A percentile compares a stretch with the other conserved stretches of the same genome.
Evolutionary conservation across 2,113 vertebrate genomes (phyloP).

Genomic region (Pseudolaguvia tuberculata): DNA sequence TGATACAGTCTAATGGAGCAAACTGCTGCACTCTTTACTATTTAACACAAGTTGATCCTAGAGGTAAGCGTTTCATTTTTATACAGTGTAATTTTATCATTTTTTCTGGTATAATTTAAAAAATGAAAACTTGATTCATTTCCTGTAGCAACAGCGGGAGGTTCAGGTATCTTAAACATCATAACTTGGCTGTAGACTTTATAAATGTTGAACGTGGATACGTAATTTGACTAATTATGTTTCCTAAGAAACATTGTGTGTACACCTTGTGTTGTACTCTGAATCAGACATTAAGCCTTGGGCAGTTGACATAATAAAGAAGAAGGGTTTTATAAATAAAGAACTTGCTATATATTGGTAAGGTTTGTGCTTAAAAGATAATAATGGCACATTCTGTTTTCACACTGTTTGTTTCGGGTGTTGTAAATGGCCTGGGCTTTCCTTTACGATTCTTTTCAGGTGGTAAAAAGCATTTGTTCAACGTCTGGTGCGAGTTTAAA

Average conservation of each 20-base stretch:
- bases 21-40: conserved; percentile 73
- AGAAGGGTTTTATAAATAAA: neutral
- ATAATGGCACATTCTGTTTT: neutral
- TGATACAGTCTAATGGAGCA: conserved; percentile 72
- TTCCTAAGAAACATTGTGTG: conserved; percentile 3
- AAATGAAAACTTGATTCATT: neutral
- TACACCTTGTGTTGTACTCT: conserved; percentile 2
- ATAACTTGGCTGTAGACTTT: conserved; percentile 15
- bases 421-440: neutral
- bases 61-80: conserved; percentile 70
- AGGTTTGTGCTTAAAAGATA: neutral
- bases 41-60: conserved; percentile 84
- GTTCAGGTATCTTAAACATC: neutral
- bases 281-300: too few species aligned
- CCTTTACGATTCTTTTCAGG: neutral
- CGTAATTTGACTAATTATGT: conserved; percentile 6
- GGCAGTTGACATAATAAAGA: conserved; percentile 20
- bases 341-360: neutral
- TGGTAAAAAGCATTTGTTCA: neutral
- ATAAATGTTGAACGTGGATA: conserved; percentile 8
- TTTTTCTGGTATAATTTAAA: neutral
- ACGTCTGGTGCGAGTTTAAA: neutral
- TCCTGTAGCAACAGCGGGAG: neutral
- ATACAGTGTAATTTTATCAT: too few species aligned
- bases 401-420: neutral